A percentile compares a stretch with the other conserved stretches of the same genome.
phyloP scores from a whole-genome alignment of 1,140 invertebrate genomes.

The Capitella teleta region DNA sequence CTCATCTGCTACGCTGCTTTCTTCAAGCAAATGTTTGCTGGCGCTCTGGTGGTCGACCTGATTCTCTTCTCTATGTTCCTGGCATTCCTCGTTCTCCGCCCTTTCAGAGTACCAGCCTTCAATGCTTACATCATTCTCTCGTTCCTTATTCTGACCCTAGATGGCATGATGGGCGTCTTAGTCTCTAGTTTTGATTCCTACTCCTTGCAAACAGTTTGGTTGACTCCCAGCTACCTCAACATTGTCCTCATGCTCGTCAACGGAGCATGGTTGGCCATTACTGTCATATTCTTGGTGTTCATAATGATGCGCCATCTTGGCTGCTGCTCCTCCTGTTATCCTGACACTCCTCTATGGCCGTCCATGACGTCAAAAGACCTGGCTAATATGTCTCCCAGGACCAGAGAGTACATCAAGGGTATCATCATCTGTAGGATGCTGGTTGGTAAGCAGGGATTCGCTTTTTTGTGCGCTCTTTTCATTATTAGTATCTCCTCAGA shows the following conservation, averaged over 20 bases:
- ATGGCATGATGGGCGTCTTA: constrained; percentile 22
- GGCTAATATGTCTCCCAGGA: neutral
- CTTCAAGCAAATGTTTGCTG: constrained; percentile 18
- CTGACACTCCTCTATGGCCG: no score
- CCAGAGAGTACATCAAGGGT: neutral
- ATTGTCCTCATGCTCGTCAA: constrained; percentile 22
- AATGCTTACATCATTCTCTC: constrained; percentile 23
- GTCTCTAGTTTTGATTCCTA: constrained; percentile 18
- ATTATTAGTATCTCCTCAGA: constrained; percentile 29
- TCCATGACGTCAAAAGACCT: no score
- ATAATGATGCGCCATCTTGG: no score
- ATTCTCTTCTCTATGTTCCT: constrained; percentile 19
- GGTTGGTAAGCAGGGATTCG: neutral
- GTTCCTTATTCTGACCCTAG: constrained; percentile 17
- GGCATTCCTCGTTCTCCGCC: constrained; percentile 18
- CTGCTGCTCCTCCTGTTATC: no score
- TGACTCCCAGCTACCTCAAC: constrained; percentile 25
- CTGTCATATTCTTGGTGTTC: no score
- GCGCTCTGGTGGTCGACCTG: constrained; percentile 18
- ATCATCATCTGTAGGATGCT: neutral
- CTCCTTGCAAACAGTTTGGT: constrained; percentile 23
- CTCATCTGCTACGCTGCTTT: constrained; percentile 22
- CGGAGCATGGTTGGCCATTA: constrained; percentile 15
- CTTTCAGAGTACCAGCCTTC: constrained; percentile 24
- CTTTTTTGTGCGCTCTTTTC: no score